Percentiles rank a stretch among this genome's conserved stretches.
Conservation (phyloP, 1,140 invertebrate genomes). For the Drosophila baimaii region DNA sequence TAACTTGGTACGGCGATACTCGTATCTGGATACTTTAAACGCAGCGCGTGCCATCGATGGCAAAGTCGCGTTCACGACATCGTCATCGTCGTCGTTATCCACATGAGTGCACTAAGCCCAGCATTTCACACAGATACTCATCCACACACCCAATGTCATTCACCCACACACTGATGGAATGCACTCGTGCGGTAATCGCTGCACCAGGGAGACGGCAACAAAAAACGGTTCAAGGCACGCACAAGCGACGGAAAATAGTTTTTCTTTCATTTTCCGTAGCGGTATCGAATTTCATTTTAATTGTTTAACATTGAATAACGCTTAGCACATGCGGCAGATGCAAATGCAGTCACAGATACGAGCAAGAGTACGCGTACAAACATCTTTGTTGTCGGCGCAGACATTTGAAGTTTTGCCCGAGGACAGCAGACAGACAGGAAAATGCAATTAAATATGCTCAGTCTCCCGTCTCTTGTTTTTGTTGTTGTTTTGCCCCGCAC, state of each 20-base stretch:
- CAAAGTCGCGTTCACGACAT: conserved; percentile 40
- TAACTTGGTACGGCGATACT: background rate
- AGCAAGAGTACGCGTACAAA: background rate
- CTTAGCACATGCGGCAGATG: conserved; percentile 22
- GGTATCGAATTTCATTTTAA: conserved; percentile 61
- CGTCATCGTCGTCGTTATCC: conserved; percentile 51
- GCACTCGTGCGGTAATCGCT: conserved; percentile 61
- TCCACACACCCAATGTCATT: conserved; percentile 20
- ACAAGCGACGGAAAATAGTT: conserved; percentile 46
- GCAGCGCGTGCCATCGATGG: conserved; percentile 60
- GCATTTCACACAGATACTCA: conserved; percentile 31
- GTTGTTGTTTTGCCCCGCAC: conserved; percentile 1
- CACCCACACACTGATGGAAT: conserved; percentile 35
- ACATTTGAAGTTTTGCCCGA: conserved; percentile 39
- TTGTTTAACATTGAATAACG: conserved; percentile 53
- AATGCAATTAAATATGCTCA: conserved; percentile 65
- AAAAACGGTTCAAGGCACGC: conserved; percentile 33
- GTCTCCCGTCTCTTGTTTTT: conserved; percentile 4
- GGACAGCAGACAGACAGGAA: conserved; percentile 41
- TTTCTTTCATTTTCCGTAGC: conserved; percentile 19
- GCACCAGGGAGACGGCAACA: conserved; percentile 24
- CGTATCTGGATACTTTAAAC: conserved; percentile 2
- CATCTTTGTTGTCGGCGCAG: conserved; percentile 20
- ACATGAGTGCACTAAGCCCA: conserved; percentile 66
- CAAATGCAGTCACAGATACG: conserved; percentile 32